Base-by-base conservation (phyloP, 1,140 invertebrate genomes). In the Heliconius himera region DNA sequence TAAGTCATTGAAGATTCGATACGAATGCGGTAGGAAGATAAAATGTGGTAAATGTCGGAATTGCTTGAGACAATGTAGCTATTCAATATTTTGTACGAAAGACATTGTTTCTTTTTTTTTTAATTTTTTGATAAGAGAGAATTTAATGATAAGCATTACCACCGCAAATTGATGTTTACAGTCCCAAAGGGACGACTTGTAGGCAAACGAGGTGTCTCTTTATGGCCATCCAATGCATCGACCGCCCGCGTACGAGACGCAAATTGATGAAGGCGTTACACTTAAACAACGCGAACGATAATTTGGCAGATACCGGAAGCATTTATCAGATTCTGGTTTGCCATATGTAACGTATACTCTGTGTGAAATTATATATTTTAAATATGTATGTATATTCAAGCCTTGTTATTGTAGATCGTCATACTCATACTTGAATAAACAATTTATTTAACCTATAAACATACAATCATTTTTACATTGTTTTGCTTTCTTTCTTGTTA, bases 151-250 rank as follows among this genome's bases (percentile, higher is more conserved):
- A 66, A 29, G 60, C 60, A 66, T 29, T 66, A 66, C 91, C 88
- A 85, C 82, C 70, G 78, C 29, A 66, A 54, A 83, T 88, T 85
- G 85, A 89, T 89, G 89, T 88, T 84, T 80, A 83, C 84, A 88
- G 86, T 91, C 84, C 83, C 90, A 89, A 90, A 91, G 89, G 88
- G 86, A 90, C 90, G 86, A 88, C 85, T 89, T 88, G 90, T 91
- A 89, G 81, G 87, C 89, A 90, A 89, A 90, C 89, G 83, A 89
- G 84, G 85, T 91, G 88, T 88, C 89, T 89, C 84, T 90, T 87
- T 93, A 91, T 85, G 89, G 90, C 80, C 83, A 81, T 89, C 82
- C 85, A 90, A 91, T 91, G 89, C 90, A 92, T 89, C 90, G 90
- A 82, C 89, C 90, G 89, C 90, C 90, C 86, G 91, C 91, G 90